Evolutionary conservation across 2,797 vertebrate species (phyloP).

Genomic region (Rhabdomys pumilio): DNA sequence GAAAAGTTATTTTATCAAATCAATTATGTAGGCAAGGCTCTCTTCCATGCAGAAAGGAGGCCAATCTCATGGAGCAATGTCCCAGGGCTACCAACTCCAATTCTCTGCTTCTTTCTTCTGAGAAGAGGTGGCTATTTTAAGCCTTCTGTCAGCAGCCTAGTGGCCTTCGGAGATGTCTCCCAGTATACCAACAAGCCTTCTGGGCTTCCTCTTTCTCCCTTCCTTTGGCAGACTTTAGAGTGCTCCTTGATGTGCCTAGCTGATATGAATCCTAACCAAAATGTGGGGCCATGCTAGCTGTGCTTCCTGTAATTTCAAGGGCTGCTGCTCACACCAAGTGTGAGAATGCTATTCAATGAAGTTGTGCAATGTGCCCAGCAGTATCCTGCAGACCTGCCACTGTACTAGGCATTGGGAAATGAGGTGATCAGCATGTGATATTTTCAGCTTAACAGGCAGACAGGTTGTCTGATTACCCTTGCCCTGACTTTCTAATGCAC

Average conservation of each 20-base stretch:
- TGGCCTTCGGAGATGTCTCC: background rate
- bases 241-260: background rate
- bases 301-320: background rate
- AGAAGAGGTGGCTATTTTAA: background rate
- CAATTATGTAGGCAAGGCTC: background rate
- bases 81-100: background rate
- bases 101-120: background rate
- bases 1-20: background rate
- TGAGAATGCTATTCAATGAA: background rate
- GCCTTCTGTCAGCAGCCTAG: background rate
- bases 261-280: background rate
- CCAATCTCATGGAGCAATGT: background rate
- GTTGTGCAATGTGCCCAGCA: background rate
- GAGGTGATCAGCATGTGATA: background rate
- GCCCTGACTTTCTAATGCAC: slow-evolving; percentile 42
- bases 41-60: background rate
- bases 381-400: background rate
- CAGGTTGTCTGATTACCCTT: background rate
- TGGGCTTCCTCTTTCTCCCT: background rate
- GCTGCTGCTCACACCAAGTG: background rate
- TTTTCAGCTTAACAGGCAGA: background rate
- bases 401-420: background rate
- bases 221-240: background rate
- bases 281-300: accelerated
- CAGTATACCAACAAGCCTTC: background rate